These are phyloP conservation scores for Labrus mixtus DNA, from an alignment of 2,113 vertebrate species.

Conservation along the genomic window DNA sequence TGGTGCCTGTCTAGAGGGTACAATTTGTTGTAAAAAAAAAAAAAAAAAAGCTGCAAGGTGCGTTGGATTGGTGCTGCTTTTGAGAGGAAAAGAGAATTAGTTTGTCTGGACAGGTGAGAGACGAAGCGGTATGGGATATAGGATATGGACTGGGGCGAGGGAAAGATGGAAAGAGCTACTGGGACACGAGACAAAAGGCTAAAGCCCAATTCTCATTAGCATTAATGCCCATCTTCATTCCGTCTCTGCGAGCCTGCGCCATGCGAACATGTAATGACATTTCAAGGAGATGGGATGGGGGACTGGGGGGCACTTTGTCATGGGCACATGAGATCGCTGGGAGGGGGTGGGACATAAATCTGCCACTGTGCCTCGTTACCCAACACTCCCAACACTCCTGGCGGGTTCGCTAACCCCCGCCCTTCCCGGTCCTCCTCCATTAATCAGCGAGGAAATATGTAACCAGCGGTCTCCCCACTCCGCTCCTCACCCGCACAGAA, in stretches of 20 bases:
- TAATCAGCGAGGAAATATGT: conserved; percentile 81
- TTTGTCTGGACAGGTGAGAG: conserved; percentile 46
- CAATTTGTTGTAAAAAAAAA: conserved; percentile 28
- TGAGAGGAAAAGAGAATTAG: conserved; percentile 17
- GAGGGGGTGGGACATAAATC: conserved; percentile 76
- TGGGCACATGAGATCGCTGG: conserved; percentile 59
- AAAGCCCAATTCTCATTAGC: conserved; percentile 78
- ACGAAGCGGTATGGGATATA: conserved; percentile 12
- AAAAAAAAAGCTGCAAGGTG: neutral
- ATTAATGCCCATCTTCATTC: conserved; percentile 73
- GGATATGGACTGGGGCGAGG: conserved; percentile 23
- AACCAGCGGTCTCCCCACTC: conserved; percentile 59
- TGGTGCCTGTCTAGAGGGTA: conserved; percentile 23
- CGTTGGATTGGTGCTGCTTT: neutral
- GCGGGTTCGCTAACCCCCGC: conserved; percentile 65
- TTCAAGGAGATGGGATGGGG: conserved; percentile 79
- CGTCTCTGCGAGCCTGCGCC: conserved; percentile 61
- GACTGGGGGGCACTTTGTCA: conserved; percentile 70
- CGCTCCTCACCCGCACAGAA: conserved; percentile 56
- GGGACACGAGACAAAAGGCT: conserved; percentile 73
- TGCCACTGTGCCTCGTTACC: conserved; percentile 76
- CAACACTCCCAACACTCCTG: conserved; percentile 64
- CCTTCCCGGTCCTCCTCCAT: conserved; percentile 71
- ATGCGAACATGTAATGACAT: conserved; percentile 80
- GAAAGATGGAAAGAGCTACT: conserved; percentile 48